Conservation (phyloP, 1,140 invertebrate genomes). For the Heliconius hewitsoni region DNA sequence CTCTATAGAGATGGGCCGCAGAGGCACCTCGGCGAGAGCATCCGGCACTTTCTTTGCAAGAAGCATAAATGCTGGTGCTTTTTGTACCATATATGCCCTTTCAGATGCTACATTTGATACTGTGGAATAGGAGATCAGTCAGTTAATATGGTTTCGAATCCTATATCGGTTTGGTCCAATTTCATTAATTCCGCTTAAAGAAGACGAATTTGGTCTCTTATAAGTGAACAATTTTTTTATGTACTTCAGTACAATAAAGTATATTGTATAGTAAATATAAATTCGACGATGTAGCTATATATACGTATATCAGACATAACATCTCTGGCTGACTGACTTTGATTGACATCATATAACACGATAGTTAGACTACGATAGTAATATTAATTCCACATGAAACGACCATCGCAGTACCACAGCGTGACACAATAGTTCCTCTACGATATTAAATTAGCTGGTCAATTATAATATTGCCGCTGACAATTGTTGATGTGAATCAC, state of each 20-base stretch:
- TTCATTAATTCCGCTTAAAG: neutral
- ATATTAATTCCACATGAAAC: neutral
- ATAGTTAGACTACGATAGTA: too few relatives aligned
- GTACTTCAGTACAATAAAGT: too few relatives aligned
- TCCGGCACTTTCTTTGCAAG: slow-evolving; percentile 60
- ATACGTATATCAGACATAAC: too few relatives aligned
- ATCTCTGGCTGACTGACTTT: too few relatives aligned
- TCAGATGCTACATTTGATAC: slow-evolving; percentile 21
- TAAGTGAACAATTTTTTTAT: too few relatives aligned
- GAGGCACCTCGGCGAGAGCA: slow-evolving; percentile 54
- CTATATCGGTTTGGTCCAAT: neutral
- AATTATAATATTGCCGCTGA: neutral
- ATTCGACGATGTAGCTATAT: too few relatives aligned
- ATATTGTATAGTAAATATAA: too few relatives aligned
- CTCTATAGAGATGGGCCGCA: slow-evolving; percentile 52
- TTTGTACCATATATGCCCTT: slow-evolving; percentile 52
- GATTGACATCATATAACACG: too few relatives aligned
- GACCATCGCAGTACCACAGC: neutral
- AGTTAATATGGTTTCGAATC: neutral
- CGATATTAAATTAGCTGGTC: neutral
- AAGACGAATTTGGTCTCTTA: too few relatives aligned
- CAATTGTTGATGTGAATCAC: neutral
- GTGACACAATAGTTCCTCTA: neutral
- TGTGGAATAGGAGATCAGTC: neutral
- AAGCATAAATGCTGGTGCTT: slow-evolving; percentile 57